Conservation (phyloP, 2,888 invertebrate species). For the Oscheius sp. region DNA sequence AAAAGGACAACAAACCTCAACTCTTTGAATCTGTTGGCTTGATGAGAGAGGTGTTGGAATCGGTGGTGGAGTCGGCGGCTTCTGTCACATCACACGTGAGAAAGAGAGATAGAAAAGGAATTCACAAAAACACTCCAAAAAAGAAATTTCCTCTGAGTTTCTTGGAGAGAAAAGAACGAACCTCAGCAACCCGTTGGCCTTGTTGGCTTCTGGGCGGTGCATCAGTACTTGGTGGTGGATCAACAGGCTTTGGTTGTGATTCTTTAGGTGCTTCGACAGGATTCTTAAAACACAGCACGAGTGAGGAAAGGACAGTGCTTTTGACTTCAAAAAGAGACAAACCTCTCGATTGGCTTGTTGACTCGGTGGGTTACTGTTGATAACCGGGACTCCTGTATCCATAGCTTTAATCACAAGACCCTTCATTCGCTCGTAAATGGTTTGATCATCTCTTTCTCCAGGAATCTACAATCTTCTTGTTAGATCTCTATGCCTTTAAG, state of each 20-base stretch:
- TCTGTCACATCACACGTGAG: neutral
- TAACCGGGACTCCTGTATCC: slow-evolving; percentile 53
- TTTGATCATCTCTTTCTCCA: slow-evolving; percentile 68
- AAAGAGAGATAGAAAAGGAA: neutral
- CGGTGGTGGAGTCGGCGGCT: neutral
- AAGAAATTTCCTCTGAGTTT: neutral
- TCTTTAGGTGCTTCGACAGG: neutral
- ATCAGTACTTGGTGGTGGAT: too few species aligned
- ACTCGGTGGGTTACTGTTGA: slow-evolving; percentile 35
- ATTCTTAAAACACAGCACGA: neutral
- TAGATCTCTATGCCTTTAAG: too few species aligned
- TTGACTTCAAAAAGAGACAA: neutral
- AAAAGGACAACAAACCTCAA: neutral
- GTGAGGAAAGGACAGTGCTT: neutral
- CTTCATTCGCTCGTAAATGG: slow-evolving; percentile 65
- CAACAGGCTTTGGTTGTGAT: neutral
- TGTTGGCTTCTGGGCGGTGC: too few species aligned
- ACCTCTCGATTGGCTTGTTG: neutral
- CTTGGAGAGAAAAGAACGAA: neutral
- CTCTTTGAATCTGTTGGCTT: neutral
- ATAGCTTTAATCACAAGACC: slow-evolving; percentile 60
- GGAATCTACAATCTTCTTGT: slow-evolving; percentile 60
- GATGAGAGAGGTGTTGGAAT: neutral
- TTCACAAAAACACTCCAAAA: neutral
- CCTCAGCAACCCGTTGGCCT: neutral